Evolutionary conservation across 92 coral and sea anemone genomes (phyloP).

Genomic region (Phenganax marumi): DNA sequence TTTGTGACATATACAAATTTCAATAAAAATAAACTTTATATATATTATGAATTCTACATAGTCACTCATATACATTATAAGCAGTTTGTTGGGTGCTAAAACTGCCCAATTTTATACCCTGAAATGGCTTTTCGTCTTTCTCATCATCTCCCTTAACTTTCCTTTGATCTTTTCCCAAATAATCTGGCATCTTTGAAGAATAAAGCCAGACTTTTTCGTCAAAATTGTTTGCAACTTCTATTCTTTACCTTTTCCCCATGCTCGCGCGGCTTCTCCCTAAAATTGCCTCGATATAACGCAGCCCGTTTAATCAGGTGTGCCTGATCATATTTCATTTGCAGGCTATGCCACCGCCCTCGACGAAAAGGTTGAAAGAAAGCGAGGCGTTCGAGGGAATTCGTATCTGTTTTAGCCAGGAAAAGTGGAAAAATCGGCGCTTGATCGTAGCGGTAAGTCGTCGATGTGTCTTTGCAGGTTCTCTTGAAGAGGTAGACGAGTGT

Average conservation of each 20-base stretch:
- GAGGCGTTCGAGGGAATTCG: background rate
- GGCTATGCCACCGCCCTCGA: constrained; percentile 42
- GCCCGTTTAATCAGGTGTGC: constrained; percentile 10
- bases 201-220: background rate
- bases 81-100: background rate
- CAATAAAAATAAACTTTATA: background rate
- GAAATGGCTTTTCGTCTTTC: constrained; percentile 96
- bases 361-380: constrained; percentile 5
- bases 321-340: constrained; percentile 8
- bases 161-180: constrained; percentile 97
- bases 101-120: background rate
- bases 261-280: background rate
- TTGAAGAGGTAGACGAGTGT: background rate
- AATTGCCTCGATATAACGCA: constrained; percentile 22
- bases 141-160: constrained; percentile 74
- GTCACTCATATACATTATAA: too few species aligned
- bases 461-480: background rate
- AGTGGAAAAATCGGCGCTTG: constrained; percentile 12
- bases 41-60: too few species aligned
- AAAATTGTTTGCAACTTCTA: background rate
- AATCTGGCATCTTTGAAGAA: constrained; percentile 81
- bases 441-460: constrained; percentile 9
- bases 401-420: constrained; percentile 14
- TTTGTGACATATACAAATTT: background rate
- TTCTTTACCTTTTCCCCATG: background rate